Conservation (phyloP, 2,113 vertebrate genomes). For the Dryoscopus gambensis region DNA sequence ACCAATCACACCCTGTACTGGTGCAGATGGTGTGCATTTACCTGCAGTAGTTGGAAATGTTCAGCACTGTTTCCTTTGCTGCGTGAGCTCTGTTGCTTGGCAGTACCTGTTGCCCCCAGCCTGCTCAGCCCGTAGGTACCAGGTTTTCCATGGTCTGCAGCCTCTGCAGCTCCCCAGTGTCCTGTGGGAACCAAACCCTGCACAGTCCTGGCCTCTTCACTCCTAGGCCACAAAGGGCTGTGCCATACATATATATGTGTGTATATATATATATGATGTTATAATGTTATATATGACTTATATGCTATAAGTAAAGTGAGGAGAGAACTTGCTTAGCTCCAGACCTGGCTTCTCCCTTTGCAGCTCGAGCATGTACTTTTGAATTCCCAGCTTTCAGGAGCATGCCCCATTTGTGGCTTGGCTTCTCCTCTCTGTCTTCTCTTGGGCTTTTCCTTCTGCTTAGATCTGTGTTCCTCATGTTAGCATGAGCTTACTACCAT, state of each 20-base stretch:
- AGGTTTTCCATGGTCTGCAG: not conserved
- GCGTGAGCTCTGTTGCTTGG: not conserved
- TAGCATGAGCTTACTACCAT: not conserved
- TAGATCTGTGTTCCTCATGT: fast-evolving
- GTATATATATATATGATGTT: not conserved
- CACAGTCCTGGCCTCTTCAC: not conserved
- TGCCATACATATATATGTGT: too few relatives aligned
- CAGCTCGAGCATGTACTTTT: fast-evolving
- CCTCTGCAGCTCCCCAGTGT: not conserved
- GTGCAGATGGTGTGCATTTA: not conserved
- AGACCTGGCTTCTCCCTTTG: not conserved
- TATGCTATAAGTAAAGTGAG: fast-evolving
- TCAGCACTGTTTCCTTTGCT: not conserved
- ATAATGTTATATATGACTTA: too few relatives aligned
- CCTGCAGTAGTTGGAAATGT: not conserved
- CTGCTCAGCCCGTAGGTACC: not conserved
- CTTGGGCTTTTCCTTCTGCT: not conserved
- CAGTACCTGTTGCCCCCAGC: not conserved
- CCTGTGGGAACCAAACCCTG: not conserved
- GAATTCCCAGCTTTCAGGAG: not conserved
- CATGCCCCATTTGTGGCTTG: not conserved
- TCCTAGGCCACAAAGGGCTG: not conserved
- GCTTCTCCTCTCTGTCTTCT: not conserved
- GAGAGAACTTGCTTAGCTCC: not conserved
- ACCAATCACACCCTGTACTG: fast-evolving